Percentiles rank a stretch among this genome's conserved stretches.
Conservation (phyloP, 1,140 invertebrate genomes). For the Drosophila rufa region DNA sequence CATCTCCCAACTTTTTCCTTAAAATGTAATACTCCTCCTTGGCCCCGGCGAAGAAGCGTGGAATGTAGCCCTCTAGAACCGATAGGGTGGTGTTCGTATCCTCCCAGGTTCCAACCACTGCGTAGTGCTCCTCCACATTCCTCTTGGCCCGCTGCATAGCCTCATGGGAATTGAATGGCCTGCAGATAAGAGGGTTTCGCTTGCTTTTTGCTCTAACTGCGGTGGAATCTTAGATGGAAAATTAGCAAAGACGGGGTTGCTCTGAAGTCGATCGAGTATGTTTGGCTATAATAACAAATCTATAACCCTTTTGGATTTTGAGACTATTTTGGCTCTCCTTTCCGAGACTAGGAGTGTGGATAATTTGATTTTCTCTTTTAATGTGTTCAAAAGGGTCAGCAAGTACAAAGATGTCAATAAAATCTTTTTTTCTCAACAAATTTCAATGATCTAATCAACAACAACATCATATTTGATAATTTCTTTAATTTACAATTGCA, state of each 20-base stretch:
- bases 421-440: no score
- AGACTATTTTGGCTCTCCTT: background rate
- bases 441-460: no score
- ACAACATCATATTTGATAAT: no score
- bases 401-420: no score
- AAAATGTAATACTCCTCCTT: constrained; percentile 86
- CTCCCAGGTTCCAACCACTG: constrained; percentile 95
- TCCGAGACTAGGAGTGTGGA: background rate
- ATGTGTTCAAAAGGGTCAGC: background rate
- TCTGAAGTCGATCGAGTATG: background rate
- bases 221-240: background rate
- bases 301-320: background rate
- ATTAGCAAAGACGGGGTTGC: background rate
- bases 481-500: no score
- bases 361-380: background rate
- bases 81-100: constrained; percentile 93
- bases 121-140: constrained; percentile 93
- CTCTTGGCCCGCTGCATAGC: constrained; percentile 93
- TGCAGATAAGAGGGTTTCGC: constrained; percentile 78
- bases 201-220: background rate
- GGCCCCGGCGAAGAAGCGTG: constrained; percentile 92
- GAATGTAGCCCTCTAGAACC: constrained; percentile 93
- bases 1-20: constrained; percentile 89
- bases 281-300: background rate
- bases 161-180: constrained; percentile 93